Evolutionary conservation across 2,113 vertebrate genomes (phyloP), one percentile per base, ranked within the genome.

Genomic region (Gymnocephalus cernua): DNA sequence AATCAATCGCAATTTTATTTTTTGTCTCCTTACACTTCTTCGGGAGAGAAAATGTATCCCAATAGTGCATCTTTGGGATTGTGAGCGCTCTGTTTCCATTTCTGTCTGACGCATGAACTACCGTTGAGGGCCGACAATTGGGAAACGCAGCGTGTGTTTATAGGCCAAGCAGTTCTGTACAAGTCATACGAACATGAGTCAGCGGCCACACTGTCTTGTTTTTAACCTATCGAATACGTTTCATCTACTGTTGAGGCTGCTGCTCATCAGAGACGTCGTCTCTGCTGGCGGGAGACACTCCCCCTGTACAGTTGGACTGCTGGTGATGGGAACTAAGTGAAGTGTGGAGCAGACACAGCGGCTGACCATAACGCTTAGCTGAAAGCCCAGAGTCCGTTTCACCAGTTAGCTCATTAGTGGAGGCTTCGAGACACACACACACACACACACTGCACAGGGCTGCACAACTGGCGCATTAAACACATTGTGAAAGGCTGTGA

Each of bases 301-400:
- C 5, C 12, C 6, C 2, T 64, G 45, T 14, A 10, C 12, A 27
- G 48, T 32, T 65, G 13, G 13, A 29, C 61, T 72, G 50, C 25
- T 57, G 76, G 35, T 85, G 38, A 66, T 66, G n/a, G 8, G 21
- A 35, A 18, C 44, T 65, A 59, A 74, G 47, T 77, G 70, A 41
- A 47, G 45, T 23, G 54, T 19, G 63, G 47, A 51, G 68, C 56
- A 51, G 82, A 54, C n/a, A 15, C 51, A 59, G 44, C 6, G 1
- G 23, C 53, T 50, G 25, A 56, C 9, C 41, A 13, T 0, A 13
- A 12, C 15, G 18, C 70, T 66, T 41, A 6, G 44, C 84, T 78
- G 41, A 27, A 64, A 77, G 56, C 47, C 23, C 73, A 35, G 2
- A 53, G 51, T 56, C 35, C 58, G 48, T 63, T 56, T 77, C 38